Base-by-base conservation (phyloP, 2,888 invertebrate species). In the Disparrhopalites patrizii region DNA sequence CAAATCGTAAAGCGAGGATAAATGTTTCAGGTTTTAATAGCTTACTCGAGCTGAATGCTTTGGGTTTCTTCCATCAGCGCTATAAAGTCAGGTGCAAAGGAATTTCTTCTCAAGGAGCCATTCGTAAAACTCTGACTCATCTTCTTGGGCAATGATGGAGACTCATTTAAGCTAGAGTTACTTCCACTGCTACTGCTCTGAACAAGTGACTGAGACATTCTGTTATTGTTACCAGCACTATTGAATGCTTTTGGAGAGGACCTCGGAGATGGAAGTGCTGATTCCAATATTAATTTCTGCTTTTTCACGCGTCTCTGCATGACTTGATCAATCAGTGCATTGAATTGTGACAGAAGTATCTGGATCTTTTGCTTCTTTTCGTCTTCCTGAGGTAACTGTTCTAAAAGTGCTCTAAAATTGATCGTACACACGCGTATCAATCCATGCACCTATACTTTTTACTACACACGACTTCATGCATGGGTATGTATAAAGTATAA, bases 61-160 rank as follows among this genome's bases (percentile, higher is more conserved):
- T 52, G 20, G 15, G 62, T 52, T 23, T 62, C 62, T 28, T 52
- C 31, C 51, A 62, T 28, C 33, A 62, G 30, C 15, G 31, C 5
- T 4, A 27, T 3, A 15, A 62, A 38, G 23, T 62, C 62, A 23
- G 62, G 62, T 18, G 62, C 33, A 23, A 50, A 61, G 13, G 61
- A 55, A 30, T 10, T 58, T 43, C 40, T 3, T 15, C 30, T 4
- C 25, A 10, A 20, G 27, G 31, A 55, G 10, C n/a, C 33, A 28
- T 18, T 3, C 2, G 36, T 25, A 10, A 38, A 58, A 18, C 58
- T 58, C n/a, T 58, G 58, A 10, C 28, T n/a, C 58, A 58, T 58
- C n/a, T 20, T 25, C n/a, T 27, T 54, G 4, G 40, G 15, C 27
- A n/a, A n/a, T 15, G 28, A 36, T 15, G 3, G 13, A 40, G 3